Evolutionary conservation across 2,797 vertebrate species (phyloP).

Genomic region (Perdix hodgsoniae): DNA sequence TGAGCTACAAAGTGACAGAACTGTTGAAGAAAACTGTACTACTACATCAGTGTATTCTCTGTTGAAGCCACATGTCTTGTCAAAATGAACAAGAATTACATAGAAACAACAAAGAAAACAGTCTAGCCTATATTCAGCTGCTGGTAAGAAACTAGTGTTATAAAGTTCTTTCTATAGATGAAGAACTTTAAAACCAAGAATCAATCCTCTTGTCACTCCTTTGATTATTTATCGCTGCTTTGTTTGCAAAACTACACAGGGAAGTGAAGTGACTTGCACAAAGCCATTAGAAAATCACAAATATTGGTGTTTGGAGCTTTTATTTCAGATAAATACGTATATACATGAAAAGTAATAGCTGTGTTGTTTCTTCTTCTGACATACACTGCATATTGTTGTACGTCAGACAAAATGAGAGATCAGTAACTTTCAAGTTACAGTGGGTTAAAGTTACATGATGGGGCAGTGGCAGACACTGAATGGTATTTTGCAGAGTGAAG

Average conservation of each 20-base stretch:
- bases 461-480: neutral
- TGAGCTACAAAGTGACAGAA: neutral
- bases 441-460: neutral
- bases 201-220: neutral
- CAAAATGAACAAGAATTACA: neutral
- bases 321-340: neutral
- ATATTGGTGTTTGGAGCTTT: neutral
- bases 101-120: neutral
- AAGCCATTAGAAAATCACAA: neutral
- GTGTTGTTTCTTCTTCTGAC: neutral
- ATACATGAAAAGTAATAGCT: neutral
- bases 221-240: neutral
- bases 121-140: neutral
- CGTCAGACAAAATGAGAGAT: neutral
- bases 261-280: neutral
- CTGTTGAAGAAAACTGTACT: neutral
- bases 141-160: neutral
- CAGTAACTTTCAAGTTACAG: neutral
- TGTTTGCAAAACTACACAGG: neutral
- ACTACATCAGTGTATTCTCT: neutral
- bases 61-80: neutral
- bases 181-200: neutral
- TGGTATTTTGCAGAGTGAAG: neutral
- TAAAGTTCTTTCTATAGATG: neutral
- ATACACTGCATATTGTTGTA: neutral